These are phyloP conservation scores for Allenopithecus nigroviridis DNA, from an alignment of 2,797 vertebrate species.

Conservation along the genomic window DNA sequence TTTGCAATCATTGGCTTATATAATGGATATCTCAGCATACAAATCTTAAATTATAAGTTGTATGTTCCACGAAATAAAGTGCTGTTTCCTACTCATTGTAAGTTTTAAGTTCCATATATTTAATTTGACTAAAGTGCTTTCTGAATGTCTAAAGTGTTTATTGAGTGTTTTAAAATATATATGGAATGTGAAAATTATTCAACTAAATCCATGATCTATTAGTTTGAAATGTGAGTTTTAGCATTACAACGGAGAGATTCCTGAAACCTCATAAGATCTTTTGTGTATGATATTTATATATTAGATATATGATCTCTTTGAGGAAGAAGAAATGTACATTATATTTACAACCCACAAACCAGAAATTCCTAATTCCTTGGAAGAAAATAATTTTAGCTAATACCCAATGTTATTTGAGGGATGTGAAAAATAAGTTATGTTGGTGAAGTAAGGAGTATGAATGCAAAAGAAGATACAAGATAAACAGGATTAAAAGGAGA, in stretches of 20 bases:
- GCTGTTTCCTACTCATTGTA: neutral
- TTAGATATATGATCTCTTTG: neutral
- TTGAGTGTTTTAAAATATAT: neutral
- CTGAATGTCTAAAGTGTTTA: neutral
- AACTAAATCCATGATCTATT: neutral
- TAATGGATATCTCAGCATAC: neutral
- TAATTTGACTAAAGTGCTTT: neutral
- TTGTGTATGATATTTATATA: neutral
- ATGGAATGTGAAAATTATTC: neutral
- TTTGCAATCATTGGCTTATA: neutral
- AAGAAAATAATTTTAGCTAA: conserved; percentile 3
- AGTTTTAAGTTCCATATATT: neutral
- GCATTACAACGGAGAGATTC: neutral
- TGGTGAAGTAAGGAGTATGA: neutral
- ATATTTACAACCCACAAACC: neutral
- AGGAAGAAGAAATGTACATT: neutral
- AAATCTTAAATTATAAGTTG: neutral
- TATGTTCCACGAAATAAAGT: neutral
- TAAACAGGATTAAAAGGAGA: neutral
- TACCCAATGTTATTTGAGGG: neutral
- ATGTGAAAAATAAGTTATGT: neutral
- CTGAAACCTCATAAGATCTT: neutral
- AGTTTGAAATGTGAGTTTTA: neutral
- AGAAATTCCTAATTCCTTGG: neutral
- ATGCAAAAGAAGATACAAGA: neutral